Conservation (phyloP, 1,140 invertebrate species). For the Pseudomyrmex concolor region DNA sequence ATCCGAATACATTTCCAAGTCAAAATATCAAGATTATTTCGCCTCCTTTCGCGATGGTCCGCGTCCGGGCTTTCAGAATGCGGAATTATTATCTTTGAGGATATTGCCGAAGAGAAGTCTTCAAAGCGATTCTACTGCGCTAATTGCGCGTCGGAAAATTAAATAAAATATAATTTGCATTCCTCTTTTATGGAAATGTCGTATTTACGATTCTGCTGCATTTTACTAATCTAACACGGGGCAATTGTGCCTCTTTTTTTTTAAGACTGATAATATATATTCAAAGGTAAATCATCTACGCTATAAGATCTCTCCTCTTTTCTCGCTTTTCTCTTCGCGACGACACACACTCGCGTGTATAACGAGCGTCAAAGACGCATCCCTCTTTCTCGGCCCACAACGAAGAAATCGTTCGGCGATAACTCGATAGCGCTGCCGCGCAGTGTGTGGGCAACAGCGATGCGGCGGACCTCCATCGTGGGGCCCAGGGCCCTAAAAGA, state of each 20-base stretch:
- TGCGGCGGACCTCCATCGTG: conserved; percentile 68
- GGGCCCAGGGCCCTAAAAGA: conserved; percentile 69
- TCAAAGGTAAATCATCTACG: no score
- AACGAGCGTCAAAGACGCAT: conserved; percentile 60
- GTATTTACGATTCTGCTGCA: background rate
- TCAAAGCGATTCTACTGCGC: background rate
- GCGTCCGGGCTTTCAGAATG: background rate
- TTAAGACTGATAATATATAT: background rate
- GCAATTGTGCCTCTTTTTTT: background rate
- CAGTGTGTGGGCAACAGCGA: conserved; percentile 71
- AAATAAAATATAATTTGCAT: conserved; percentile 20
- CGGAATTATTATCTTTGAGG: conserved; percentile 4
- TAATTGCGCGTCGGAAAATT: conserved; percentile 29
- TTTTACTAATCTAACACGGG: background rate
- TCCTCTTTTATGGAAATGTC: conserved; percentile 14
- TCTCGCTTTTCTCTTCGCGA: conserved; percentile 20
- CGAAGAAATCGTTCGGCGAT: conserved; percentile 69
- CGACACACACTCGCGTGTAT: conserved; percentile 50
- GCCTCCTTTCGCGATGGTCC: conserved; percentile 6
- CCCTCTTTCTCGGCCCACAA: conserved; percentile 35
- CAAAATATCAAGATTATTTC: conserved; percentile 44
- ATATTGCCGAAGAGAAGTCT: background rate
- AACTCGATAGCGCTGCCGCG: conserved; percentile 59
- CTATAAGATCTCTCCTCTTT: background rate
- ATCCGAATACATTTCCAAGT: conserved; percentile 20